A percentile compares a stretch with the other conserved stretches of the same genome.
Evolutionary conservation across 2,797 vertebrate species (phyloP).

Genomic region (Bradypodion pumilum): DNA sequence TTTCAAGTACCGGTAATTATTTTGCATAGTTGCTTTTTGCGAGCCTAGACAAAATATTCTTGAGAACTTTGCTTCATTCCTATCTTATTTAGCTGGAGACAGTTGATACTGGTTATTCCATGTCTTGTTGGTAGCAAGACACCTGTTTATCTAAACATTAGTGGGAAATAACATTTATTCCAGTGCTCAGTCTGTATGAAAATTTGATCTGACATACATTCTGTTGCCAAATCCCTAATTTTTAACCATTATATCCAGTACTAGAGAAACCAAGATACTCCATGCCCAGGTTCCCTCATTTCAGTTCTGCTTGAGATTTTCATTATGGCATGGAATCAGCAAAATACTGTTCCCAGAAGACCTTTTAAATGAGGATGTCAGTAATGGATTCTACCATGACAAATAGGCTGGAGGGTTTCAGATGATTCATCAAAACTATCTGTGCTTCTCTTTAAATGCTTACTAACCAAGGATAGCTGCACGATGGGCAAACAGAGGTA

Average conservation of each 20-base stretch:
- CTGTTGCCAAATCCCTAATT: background rate
- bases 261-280: background rate
- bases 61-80: background rate
- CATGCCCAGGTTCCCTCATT: conserved; percentile 29
- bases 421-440: conserved; percentile 55
- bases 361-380: conserved; percentile 28
- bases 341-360: conserved; percentile 56
- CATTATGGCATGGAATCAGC: conserved; percentile 21
- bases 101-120: background rate
- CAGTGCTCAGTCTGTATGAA: background rate
- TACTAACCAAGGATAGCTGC: conserved; percentile 47
- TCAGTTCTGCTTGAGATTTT: background rate
- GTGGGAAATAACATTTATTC: background rate
- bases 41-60: background rate
- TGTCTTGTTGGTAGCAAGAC: background rate
- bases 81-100: background rate
- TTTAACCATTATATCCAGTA: background rate
- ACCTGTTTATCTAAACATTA: background rate
- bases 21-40: background rate
- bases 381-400: conserved; percentile 45
- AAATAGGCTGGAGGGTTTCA: conserved; percentile 45
- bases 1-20: background rate
- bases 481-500: conserved; percentile 42
- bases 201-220: background rate
- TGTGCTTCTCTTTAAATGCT: conserved; percentile 48